Evolutionary conservation across 2,888 invertebrate genomes (phyloP), one percentile per base, ranked within the genome.

Genomic region (Idaea dimidiata): DNA sequence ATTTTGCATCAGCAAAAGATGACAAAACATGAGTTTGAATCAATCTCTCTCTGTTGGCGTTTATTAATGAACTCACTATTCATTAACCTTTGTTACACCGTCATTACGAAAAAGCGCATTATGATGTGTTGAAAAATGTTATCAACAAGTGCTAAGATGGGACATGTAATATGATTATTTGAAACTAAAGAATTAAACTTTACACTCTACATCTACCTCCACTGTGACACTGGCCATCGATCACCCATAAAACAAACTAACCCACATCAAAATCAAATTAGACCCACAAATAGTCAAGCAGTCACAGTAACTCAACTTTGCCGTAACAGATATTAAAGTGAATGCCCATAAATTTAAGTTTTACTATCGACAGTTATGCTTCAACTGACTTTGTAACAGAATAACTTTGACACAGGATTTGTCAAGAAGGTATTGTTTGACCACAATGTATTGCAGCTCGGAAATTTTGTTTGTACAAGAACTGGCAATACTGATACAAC

Each of bases 351-450:
- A 17, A 14, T 56, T 56, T 17, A 18, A 17, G 18, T n/a, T 60
- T 53, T 56, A 54, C 16, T 65, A 62, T 55, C 61, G 61, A 64
- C 59, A 33, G 55, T 59, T 53, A 57, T 58, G 18, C 14, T 18
- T 18, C 17, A 56, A 32, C 59, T 63, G 62, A 64, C 66, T 62
- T 61, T 61, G 62, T 64, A 58, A 59, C 59, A 43, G 54, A 54
- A 54, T 54, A 65, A 66, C 59, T 67, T 62, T 57, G 65, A 54
- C 57, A 62, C 43, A 31, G 61, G 61, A 63, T 67, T 62, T 65
- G 63, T 64, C 66, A 66, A 65, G 65, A 62, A 65, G 63, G 66
- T 60, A 68, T 63, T 57, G 62, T 58, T 43, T 14, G 43, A 43
- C 43, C 43, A 14, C 43, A 43, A 7, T 43, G 43, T 43, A 14